Base-by-base conservation (phyloP, 2,113 vertebrate genomes). In the Mesitornis unicolor region DNA sequence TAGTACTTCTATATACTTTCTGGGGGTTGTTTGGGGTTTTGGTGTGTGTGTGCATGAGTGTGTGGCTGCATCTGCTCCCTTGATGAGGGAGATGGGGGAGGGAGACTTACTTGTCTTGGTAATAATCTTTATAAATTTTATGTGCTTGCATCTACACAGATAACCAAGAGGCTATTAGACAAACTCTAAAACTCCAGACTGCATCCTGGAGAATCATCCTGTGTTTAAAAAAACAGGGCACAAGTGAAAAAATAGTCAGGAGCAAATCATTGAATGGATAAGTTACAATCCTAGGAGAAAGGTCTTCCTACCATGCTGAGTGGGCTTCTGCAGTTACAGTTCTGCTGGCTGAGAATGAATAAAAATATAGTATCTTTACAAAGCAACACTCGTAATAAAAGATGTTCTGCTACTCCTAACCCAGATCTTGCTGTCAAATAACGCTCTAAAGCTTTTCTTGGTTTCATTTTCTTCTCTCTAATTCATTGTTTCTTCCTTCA, bases 401-500 rank as follows among this genome's bases (percentile, higher is more conserved):
- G 56, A 48, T 15, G 26, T 61, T 93, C 73, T 84, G 93, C 64
- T 81, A 73, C 85, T 85, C 63, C 53, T 86, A 94, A 81, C 68
- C 60, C 53, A 75, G 81, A 47, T 78, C 59, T 74, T 51, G 60
- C 53, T 81, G 87, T 93, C 73, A 51, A 59, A 96, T 56, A 25
- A n/a, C 2, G 4, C 48, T 90, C 45, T 71, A 57, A 67, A 88
- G 61, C 83, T 92, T 81, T 71, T n/a, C 90, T 84, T 79, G 51
- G 50, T 60, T 89, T 77, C 38, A 61, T 88, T 95, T 96, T 59
- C 54, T 90, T 89, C 70, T 76, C 70, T 92, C 50, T 63, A 57
- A 86, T 88, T 96, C 88, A 28, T 88, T 67, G 63, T 36, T 96
- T 60, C 45, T 47, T 78, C 63, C 90, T 80, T 87, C 63, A 95